Conservation (phyloP, 2,113 vertebrate species). For the Ctenomys sociabilis region DNA sequence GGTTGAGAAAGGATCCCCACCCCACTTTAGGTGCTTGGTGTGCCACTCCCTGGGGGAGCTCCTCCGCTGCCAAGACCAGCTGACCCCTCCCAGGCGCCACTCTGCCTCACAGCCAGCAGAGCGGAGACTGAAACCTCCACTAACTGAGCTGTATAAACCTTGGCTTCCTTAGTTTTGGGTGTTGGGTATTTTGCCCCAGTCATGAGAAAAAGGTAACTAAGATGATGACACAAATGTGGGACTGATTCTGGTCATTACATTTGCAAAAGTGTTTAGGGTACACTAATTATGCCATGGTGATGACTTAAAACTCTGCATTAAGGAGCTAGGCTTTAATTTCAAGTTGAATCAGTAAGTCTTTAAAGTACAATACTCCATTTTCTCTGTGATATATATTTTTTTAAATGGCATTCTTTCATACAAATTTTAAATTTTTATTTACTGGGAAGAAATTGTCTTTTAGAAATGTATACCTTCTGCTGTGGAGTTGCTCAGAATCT, state of each 20-base stretch:
- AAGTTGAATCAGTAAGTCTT: no score
- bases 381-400: neutral
- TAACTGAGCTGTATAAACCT: no score
- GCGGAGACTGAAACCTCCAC: no score
- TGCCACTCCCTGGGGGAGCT: no score
- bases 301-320: neutral
- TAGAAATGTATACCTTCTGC: neutral
- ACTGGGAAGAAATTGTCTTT: neutral
- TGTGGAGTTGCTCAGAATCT: neutral
- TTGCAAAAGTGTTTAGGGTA: neutral
- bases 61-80: no score
- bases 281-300: neutral
- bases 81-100: no score
- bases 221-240: neutral
- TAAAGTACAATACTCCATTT: neutral
- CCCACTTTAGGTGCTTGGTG: no score
- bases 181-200: no score
- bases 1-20: no score
- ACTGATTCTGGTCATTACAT: neutral
- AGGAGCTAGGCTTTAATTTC: neutral
- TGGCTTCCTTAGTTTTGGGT: no score
- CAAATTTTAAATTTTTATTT: slow-evolving; percentile 15
- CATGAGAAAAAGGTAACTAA: no score
- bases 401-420: neutral
- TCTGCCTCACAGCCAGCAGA: no score